Evolutionary conservation across 2,113 vertebrate genomes (phyloP), one percentile per base, ranked within the genome.

Genomic region (Columba janthina): DNA sequence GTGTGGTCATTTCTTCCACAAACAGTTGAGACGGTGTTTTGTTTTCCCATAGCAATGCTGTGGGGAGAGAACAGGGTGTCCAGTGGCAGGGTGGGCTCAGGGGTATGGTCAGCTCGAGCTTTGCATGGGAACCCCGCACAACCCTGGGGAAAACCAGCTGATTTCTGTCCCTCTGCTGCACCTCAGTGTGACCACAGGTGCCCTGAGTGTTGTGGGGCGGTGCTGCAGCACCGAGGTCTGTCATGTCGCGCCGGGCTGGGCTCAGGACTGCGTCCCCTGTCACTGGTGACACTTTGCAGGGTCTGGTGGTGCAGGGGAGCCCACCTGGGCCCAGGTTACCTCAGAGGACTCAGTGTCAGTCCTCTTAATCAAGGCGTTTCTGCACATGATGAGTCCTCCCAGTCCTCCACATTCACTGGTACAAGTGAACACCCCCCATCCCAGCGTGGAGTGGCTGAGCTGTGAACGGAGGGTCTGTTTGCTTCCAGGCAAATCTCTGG

Each of bases 1-100:
- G 0, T 54, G 67, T 26, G 44, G 19, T 56, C 19, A 6, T 7
- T 65, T 69, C 65, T 42, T 24, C 64, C 58, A 9, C 38, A 1
- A 9, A 0, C 0, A 0, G 50, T 9, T 28, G 1, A 0, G 4
- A 2, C 0, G 2, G 38, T 7, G 54, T 26, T 13, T 1, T 54
- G 29, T 67, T 54, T 36, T 61, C 46, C 74, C 34, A 4, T 25
- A 44, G 42, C 42, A 44, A 17, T 17, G 42, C 42, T 44, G 42
- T 44, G 1, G 20, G 57, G 64, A 31, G 42, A 19, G 32, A 20
- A 10, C 1, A 1, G n/a, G 2, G 20, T 1, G 0, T 18, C 28
- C 64, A 21, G 38, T 3, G 0, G 12, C 29, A 14, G 57, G 31
- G 48, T 34, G 62, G 36, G 77, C 73, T 51, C 42, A 10, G 71